Evolutionary conservation across 2,888 invertebrate genomes (phyloP), one percentile per base, ranked within the genome.

Genomic region (Epiblema foenella): DNA sequence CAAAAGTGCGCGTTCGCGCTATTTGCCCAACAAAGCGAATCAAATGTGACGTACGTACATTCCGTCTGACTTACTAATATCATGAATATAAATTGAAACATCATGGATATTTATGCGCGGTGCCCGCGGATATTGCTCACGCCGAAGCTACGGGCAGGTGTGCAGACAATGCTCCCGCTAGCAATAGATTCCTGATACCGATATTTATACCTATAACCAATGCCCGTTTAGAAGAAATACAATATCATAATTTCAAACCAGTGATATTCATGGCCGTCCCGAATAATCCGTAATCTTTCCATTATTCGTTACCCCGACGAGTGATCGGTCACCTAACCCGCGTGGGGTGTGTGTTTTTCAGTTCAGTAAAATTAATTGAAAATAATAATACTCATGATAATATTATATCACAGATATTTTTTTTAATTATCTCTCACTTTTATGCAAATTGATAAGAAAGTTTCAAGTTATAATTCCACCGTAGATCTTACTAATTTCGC

Each of bases 51-150:
- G 88, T 86, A 85, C 82, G 24, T 24, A 46, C n/a, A 87, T 88
- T 89, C 85, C 85, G 79, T 81, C 77, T 82, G 83, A 82, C 79
- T 89, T 89, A 90, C 90, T 91, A 92, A 91, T 91, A 91, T 90
- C 91, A 92, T 92, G 92, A 92, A 92, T 92, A 91, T 90, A 92
- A 91, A 92, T 91, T 89, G 92, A 90, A 91, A 91, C 92, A 91
- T 92, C 91, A 88, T 87, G 89, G 89, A 85, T 92, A 91, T 91
- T 90, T 91, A 90, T 90, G 90, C 85, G 83, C 88, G 87, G 84
- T 85, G 86, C 82, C 85, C 83, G 85, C 83, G 85, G 87, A 85
- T 90, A 90, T 89, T 88, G 89, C 89, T 86, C 86, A 81, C 81
- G 80, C 85, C 84, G 81, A 85, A 83, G 78, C 79, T 77, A 75